Evolutionary conservation across 2,888 invertebrate genomes (phyloP).

Genomic region (Drosophila nigritarsus): DNA sequence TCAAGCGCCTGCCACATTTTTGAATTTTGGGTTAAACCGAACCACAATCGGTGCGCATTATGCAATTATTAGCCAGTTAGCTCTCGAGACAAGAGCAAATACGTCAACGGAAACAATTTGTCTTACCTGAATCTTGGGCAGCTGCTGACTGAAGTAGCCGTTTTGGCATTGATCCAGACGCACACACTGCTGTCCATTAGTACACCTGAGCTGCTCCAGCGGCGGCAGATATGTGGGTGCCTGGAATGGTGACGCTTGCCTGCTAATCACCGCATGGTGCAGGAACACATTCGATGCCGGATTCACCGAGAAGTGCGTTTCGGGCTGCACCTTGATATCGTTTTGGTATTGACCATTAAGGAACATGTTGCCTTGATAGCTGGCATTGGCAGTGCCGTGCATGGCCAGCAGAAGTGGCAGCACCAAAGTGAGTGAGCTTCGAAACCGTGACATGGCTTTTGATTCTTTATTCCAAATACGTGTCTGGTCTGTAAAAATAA

Average conservation of each 20-base stretch:
- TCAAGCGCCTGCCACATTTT: slow-evolving; percentile 57
- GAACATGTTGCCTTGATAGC: slow-evolving; percentile 81
- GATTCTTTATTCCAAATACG: slow-evolving; percentile 16
- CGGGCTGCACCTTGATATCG: slow-evolving; percentile 69
- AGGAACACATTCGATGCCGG: slow-evolving; percentile 79
- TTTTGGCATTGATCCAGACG: slow-evolving; percentile 77
- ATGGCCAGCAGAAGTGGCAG: slow-evolving; percentile 65
- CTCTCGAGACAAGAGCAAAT: not conserved
- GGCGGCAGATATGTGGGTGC: slow-evolving; percentile 83
- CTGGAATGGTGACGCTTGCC: slow-evolving; percentile 82
- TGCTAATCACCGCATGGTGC: slow-evolving; percentile 82
- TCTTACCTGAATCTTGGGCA: slow-evolving; percentile 80
- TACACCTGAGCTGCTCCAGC: slow-evolving; percentile 78
- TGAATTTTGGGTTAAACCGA: slow-evolving; percentile 61
- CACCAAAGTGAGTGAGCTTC: slow-evolving; percentile 57
- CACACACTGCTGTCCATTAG: slow-evolving; percentile 82
- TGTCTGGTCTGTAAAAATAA: slow-evolving; percentile 9
- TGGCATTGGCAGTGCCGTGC: slow-evolving; percentile 43
- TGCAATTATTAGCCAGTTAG: slow-evolving; percentile 55
- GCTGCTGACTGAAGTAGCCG: slow-evolving; percentile 75
- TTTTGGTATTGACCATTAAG: slow-evolving; percentile 83
- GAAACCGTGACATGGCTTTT: slow-evolving; percentile 65
- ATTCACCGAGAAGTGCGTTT: slow-evolving; percentile 70
- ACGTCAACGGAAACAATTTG: not conserved
- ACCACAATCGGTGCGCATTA: slow-evolving; percentile 64